Conservation (phyloP, 2,797 vertebrate species). For the Myiothlypis chrysogaster region DNA sequence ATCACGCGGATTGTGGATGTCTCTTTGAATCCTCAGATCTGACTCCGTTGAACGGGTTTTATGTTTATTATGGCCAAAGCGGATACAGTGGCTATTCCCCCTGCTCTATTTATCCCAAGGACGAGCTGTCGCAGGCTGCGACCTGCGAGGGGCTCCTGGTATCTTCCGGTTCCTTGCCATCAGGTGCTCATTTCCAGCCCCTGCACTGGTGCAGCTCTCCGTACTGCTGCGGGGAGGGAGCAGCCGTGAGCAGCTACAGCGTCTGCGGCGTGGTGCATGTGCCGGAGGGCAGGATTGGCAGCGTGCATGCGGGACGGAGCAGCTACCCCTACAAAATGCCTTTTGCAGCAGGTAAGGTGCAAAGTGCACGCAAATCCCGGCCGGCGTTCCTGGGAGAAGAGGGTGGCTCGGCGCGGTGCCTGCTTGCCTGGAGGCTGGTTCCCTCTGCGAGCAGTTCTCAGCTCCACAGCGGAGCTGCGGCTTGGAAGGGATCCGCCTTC, state of each 20-base stretch:
- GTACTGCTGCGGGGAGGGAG: constrained; percentile 87
- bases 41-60: constrained; percentile 71
- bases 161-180: constrained; percentile 78
- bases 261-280: constrained; percentile 85
- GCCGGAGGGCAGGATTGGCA: constrained; percentile 81
- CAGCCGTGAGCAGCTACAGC: constrained; percentile 80
- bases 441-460: background rate
- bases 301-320: constrained; percentile 79
- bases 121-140: constrained; percentile 74
- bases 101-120: constrained; percentile 80
- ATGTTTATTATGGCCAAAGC: constrained; percentile 78
- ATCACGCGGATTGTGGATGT: constrained; percentile 75
- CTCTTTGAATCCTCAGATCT: constrained; percentile 72
- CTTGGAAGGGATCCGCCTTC: background rate
- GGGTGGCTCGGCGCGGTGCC: background rate
- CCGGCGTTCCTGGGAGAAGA: background rate
- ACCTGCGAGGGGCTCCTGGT: constrained; percentile 82
- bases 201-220: constrained; percentile 88
- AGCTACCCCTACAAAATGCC: constrained; percentile 86
- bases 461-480: background rate
- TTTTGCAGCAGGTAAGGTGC: constrained; percentile 88
- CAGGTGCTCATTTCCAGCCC: constrained; percentile 83
- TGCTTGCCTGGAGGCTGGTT: background rate
- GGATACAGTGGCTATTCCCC: constrained; percentile 75
- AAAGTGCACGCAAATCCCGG: accelerated